Conservation (phyloP, 2,113 vertebrate genomes). For the Stigmatopora nigra region DNA sequence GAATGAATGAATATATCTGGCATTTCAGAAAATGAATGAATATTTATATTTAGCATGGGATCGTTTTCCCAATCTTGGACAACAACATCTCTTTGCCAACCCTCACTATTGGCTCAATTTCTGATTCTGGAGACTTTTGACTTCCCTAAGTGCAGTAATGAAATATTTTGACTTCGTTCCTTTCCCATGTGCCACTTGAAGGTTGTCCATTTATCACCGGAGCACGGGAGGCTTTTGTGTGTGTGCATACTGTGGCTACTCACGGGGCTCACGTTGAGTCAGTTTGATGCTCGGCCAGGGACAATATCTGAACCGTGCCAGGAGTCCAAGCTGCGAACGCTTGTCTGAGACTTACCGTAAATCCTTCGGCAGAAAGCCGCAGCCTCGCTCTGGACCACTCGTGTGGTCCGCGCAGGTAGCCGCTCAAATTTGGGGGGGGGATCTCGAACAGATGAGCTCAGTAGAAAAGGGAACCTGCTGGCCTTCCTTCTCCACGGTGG, state of each 20-base stretch:
- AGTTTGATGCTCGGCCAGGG: constrained; percentile 74
- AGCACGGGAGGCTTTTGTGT: constrained; percentile 73
- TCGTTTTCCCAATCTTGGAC: too few relatives aligned
- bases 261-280: constrained; percentile 69
- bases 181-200: constrained; percentile 65
- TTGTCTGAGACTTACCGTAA: constrained; percentile 77
- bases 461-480: constrained; percentile 62
- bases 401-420: constrained; percentile 65
- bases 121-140: too few relatives aligned
- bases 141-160: background rate
- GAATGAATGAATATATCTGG: too few relatives aligned
- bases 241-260: constrained; percentile 58
- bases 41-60: too few relatives aligned
- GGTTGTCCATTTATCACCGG: constrained; percentile 74
- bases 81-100: too few relatives aligned
- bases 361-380: constrained; percentile 72
- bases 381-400: constrained; percentile 63
- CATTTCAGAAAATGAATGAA: too few relatives aligned
- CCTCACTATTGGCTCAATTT: too few relatives aligned
- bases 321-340: constrained; percentile 74
- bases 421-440: constrained; percentile 56
- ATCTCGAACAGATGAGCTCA: constrained; percentile 57
- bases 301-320: constrained; percentile 72
- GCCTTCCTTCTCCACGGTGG: constrained; percentile 53
- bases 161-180: constrained; percentile 56